Evolutionary conservation across 2,113 vertebrate genomes (phyloP).

Genomic region (Pelecanus crispus): DNA sequence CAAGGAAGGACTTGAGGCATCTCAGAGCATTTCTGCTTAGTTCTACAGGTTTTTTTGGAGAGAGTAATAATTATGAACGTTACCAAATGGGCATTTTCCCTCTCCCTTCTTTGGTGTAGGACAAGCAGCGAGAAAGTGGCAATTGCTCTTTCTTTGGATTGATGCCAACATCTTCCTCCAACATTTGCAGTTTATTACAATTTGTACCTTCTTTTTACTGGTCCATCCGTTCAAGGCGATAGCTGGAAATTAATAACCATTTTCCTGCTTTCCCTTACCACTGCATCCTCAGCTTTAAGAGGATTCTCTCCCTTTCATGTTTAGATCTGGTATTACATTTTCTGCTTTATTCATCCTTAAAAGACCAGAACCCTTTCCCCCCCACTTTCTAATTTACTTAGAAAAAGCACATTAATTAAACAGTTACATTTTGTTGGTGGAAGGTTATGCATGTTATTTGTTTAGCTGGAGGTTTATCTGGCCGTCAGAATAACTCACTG

Average conservation of each 20-base stretch:
- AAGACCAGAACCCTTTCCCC: neutral
- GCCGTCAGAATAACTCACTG: slow-evolving; percentile 25
- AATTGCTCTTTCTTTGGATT: neutral
- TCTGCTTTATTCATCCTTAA: slow-evolving; percentile 37
- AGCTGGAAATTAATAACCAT: neutral
- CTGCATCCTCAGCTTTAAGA: slow-evolving; percentile 24
- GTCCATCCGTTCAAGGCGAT: neutral
- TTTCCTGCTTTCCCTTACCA: slow-evolving; percentile 7
- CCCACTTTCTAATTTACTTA: slow-evolving; percentile 6
- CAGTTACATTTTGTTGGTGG: neutral
- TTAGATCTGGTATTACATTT: slow-evolving; percentile 33
- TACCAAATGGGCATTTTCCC: neutral
- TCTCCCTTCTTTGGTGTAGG: neutral
- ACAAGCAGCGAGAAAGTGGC: neutral
- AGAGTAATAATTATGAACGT: neutral
- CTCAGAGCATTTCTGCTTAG: neutral
- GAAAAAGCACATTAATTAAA: slow-evolving; percentile 49
- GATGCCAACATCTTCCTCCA: neutral
- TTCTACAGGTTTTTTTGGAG: fast-evolving
- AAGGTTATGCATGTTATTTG: neutral
- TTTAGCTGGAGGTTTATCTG: slow-evolving; percentile 48
- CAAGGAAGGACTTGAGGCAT: neutral
- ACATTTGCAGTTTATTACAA: neutral
- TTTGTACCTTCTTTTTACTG: neutral
- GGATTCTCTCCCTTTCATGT: slow-evolving; percentile 24